phyloP scores from a whole-genome alignment of 2,888 invertebrate species.

The Nebria brevicollis region DNA sequence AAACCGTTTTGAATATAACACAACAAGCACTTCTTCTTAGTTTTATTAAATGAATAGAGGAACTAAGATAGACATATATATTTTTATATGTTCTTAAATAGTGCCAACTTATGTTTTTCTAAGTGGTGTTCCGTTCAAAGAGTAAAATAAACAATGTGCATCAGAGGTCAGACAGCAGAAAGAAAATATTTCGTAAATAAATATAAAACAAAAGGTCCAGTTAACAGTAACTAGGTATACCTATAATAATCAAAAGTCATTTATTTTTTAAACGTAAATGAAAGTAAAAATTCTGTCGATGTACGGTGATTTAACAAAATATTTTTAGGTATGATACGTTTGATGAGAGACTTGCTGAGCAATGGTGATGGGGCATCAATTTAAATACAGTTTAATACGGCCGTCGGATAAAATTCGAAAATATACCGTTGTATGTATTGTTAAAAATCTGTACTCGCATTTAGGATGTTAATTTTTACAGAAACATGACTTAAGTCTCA shows the following conservation, averaged over 20 bases:
- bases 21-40: too few species aligned
- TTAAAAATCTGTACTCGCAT: too few species aligned
- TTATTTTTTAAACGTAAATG: constrained; percentile 28
- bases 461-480: too few species aligned
- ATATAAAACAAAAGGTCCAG: not conserved
- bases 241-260: not conserved
- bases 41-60: too few species aligned
- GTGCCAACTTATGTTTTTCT: not conserved
- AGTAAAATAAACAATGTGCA: not conserved
- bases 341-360: constrained; percentile 34
- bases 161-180: not conserved
- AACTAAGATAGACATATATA: too few species aligned
- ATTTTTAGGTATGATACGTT: constrained; percentile 29
- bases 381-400: not conserved
- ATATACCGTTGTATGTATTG: too few species aligned
- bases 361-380: constrained; percentile 31
- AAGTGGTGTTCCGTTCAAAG: not conserved
- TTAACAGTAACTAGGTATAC: not conserved
- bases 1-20: too few species aligned
- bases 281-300: constrained; percentile 42
- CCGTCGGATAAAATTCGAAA: too few species aligned
- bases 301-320: constrained; percentile 42
- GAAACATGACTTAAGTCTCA: too few species aligned
- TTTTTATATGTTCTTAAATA: too few species aligned
- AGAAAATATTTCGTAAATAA: not conserved